Evolutionary conservation across 2,113 vertebrate species (phyloP), one percentile per base, ranked within the genome.

Genomic region (Microcebus lehilahytsara): DNA sequence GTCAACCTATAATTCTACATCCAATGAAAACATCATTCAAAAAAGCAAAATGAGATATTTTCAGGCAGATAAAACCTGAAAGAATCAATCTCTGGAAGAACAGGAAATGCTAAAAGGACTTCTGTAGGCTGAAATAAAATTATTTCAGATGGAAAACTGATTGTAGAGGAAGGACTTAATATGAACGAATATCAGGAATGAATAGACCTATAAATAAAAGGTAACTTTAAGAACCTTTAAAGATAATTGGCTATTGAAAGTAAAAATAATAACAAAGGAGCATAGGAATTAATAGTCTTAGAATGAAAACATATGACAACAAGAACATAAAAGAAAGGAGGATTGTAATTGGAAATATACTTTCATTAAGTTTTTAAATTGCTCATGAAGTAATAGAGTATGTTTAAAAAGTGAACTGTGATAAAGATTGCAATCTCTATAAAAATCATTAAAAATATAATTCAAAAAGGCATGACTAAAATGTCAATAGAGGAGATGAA

Each of bases 261-360:
- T 92, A 71, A 81, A 93, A 96, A 88, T 72, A 78, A 78, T 56
- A 80, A 80, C 72, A 92, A 77, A 89, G 23, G 67, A 94, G 71
- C 11, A 23, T 80, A 75, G 30, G 25, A 27, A 25, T 34, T 85
- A 75, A 74, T 90, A 60, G 56, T 81, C 27, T 42, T 40, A 66
- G 72, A 95, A 49, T 42, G 30, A 92, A 95, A 83, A 71, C 13
- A 19, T 25, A 5, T 85, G 79, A 74, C 23, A 93, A 42, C 17
- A 84, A 71, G 66, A 71, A 13, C 40, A 53, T 27, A 81, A 60
- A 30, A 89, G 9, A 5, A 19, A 27, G 40, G 11, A 78, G 14
- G 1, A 1, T 25, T 91, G 2, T 46, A 22, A 64, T 53, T 78
- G 37, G 53, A 92, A 90, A 90, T 60, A 34, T 22, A 67, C 5